These are phyloP conservation scores for Smithornis capensis DNA, from an alignment of 2,113 vertebrate genomes.

Conservation along the genomic window DNA sequence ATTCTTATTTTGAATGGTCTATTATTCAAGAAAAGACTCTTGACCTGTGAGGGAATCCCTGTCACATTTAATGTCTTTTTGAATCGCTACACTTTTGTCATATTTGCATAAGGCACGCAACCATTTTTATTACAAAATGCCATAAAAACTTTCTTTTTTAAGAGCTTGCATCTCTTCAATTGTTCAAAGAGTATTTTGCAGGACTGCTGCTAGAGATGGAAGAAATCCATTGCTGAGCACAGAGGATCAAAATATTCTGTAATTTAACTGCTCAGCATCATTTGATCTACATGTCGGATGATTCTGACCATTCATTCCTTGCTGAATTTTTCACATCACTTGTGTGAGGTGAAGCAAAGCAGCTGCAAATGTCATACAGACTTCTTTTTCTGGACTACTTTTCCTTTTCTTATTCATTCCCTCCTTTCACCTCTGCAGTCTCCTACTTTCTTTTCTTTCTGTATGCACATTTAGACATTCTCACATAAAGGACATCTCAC, in stretches of 20 bases:
- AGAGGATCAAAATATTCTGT: background rate
- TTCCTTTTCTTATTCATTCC: background rate
- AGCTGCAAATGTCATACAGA: background rate
- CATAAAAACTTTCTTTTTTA: background rate
- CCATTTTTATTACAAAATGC: background rate
- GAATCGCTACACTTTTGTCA: background rate
- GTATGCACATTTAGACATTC: background rate
- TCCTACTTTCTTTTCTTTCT: background rate
- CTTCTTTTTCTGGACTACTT: background rate
- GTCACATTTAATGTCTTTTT: background rate
- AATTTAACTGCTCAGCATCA: background rate
- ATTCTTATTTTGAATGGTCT: background rate
- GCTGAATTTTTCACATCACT: background rate
- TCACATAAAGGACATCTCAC: background rate
- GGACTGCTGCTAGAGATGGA: background rate
- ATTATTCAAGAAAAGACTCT: background rate
- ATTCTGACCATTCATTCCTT: background rate
- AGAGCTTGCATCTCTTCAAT: background rate
- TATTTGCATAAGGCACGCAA: background rate
- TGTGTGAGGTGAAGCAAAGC: background rate
- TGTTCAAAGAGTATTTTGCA: background rate
- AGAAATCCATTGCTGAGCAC: background rate
- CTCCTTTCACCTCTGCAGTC: background rate
- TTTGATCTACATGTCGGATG: fast-evolving
- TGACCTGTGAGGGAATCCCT: background rate